A percentile compares a stretch with the other conserved stretches of the same genome.
These are phyloP conservation scores for Channa maculata DNA, from an alignment of 2,113 vertebrate genomes.

Conservation along the genomic window DNA sequence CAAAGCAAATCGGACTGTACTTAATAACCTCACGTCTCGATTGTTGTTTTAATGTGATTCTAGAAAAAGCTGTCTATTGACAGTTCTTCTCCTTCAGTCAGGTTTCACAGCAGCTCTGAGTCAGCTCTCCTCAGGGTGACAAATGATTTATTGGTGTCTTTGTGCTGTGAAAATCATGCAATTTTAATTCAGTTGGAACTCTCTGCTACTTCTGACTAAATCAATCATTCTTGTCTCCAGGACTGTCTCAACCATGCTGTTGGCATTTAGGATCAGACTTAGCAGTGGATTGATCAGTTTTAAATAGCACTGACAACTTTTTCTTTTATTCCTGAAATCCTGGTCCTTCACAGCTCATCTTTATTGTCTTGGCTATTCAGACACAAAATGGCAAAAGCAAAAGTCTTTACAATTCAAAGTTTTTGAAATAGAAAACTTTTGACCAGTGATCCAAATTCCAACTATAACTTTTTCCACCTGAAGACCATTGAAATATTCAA, in stretches of 20 bases:
- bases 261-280: too few species aligned
- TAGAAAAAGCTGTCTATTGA: conserved; percentile 1
- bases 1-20: conserved; percentile 1
- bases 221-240: neutral
- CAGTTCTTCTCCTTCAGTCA: conserved; percentile 9
- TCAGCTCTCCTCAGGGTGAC: conserved; percentile 43
- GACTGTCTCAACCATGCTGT: too few species aligned
- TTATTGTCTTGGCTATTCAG: too few species aligned
- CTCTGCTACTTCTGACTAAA: conserved; percentile 8
- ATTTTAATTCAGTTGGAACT: conserved; percentile 23
- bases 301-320: too few species aligned
- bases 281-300: too few species aligned
- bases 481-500: conserved; percentile 1
- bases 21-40: neutral
- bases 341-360: too few species aligned
- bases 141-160: conserved; percentile 38
- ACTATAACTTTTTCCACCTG: neutral
- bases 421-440: too few species aligned
- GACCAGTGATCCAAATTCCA: neutral
- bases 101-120: conserved; percentile 34
- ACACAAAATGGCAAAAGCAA: too few species aligned
- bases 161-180: conserved; percentile 7
- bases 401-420: too few species aligned
- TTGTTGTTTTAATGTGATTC: neutral
- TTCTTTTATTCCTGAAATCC: too few species aligned